Evolutionary conservation across 2,888 invertebrate species (phyloP).

Genomic region (Cerceris rybyensis): DNA sequence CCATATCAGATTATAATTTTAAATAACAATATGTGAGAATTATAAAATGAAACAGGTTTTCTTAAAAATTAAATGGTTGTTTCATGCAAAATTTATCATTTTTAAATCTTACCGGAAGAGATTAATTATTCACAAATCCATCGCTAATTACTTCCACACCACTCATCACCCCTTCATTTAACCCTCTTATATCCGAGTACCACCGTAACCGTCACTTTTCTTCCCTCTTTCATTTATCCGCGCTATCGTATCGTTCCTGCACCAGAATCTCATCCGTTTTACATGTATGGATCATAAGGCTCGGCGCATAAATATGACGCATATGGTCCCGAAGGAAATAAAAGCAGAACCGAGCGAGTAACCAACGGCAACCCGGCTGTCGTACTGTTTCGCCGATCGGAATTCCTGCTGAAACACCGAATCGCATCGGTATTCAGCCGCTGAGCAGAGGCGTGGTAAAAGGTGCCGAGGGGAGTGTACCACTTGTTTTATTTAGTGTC

Average conservation of each 20-base stretch:
- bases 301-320: not conserved
- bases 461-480: not conserved
- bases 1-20: no score
- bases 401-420: not conserved
- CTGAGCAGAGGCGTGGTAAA: not conserved
- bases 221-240: not conserved
- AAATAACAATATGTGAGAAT: no score
- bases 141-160: no score
- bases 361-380: not conserved
- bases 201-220: not conserved
- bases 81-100: no score
- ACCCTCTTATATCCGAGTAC: no score
- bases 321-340: not conserved
- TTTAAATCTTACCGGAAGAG: no score
- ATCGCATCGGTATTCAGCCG: not conserved
- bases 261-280: not conserved
- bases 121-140: no score
- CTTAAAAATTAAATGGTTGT: no score
- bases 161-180: no score
- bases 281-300: not conserved
- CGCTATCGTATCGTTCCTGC: not conserved
- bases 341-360: not conserved
- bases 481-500: conserved; percentile 26
- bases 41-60: no score
- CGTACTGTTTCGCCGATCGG: not conserved